Conservation (phyloP, 2,797 vertebrate species). For the Acanthis flammea region DNA sequence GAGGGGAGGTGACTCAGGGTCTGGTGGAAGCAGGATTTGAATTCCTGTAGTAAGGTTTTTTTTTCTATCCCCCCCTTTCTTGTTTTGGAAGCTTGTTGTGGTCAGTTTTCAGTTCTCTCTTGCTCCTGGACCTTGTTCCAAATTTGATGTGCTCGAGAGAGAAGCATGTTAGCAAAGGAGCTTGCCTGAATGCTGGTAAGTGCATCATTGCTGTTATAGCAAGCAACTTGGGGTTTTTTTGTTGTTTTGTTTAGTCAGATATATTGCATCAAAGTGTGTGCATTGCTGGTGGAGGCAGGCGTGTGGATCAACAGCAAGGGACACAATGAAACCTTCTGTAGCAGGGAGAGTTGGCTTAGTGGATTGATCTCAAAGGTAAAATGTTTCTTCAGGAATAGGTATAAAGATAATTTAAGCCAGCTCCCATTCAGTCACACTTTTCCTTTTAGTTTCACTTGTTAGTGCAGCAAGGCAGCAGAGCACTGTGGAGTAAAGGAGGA, state of each 20-base stretch:
- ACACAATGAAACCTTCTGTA: not conserved
- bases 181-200: constrained; percentile 64
- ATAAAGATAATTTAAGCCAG: not conserved
- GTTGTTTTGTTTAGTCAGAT: constrained; percentile 16
- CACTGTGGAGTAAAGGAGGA: not conserved
- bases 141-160: constrained; percentile 31
- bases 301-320: constrained; percentile 21
- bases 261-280: not conserved
- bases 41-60: constrained; percentile 72
- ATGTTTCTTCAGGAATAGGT: constrained; percentile 26
- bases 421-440: not conserved
- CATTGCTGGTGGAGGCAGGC: not conserved
- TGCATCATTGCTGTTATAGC: constrained; percentile 44
- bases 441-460: not conserved
- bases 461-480: not conserved
- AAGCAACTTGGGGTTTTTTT: not conserved
- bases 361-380: not conserved
- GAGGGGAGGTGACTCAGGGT: constrained; percentile 91
- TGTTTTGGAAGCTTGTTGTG: constrained; percentile 69
- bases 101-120: constrained; percentile 68
- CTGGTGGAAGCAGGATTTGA: constrained; percentile 81
- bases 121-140: constrained; percentile 64
- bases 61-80: constrained; percentile 23
- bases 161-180: constrained; percentile 32
- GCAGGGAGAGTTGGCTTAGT: not conserved